Evolutionary conservation across 1,140 invertebrate species (phyloP).

Genomic region (silkworm (Bombyx mori)): DNA sequence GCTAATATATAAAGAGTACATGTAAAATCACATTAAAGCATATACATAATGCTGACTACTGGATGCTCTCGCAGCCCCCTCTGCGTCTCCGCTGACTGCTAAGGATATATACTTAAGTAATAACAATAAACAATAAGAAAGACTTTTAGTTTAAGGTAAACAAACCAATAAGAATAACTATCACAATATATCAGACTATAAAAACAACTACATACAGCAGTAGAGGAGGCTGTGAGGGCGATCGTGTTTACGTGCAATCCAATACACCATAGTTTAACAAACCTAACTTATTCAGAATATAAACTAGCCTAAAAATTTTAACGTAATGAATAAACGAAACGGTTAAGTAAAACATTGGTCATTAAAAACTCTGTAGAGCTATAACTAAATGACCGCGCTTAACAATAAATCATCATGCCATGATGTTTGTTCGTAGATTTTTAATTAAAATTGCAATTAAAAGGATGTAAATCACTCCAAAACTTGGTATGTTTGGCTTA

Average conservation of each 20-base stretch:
- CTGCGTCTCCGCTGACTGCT: constrained; percentile 22
- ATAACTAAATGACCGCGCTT: constrained; percentile 62
- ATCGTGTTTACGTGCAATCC: constrained; percentile 57
- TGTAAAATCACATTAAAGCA: constrained; percentile 73
- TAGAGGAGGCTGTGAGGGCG: constrained; percentile 52
- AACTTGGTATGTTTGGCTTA: constrained; percentile 53
- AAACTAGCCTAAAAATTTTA: constrained; percentile 72
- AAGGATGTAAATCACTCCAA: constrained; percentile 67
- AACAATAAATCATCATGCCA: constrained; percentile 53
- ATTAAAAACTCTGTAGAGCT: constrained; percentile 67
- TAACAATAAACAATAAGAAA: constrained; percentile 62
- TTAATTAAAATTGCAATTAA: constrained; percentile 57
- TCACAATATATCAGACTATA: constrained; percentile 65
- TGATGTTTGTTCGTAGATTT: constrained; percentile 58
- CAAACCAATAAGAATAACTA: constrained; percentile 44
- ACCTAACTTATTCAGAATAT: constrained; percentile 69
- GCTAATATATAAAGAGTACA: constrained; percentile 69
- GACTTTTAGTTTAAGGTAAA: constrained; percentile 41
- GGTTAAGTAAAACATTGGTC: constrained; percentile 65
- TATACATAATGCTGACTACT: constrained; percentile 72
- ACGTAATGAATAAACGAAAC: constrained; percentile 56
- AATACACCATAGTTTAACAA: constrained; percentile 68
- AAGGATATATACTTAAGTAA: constrained; percentile 43
- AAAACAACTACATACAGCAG: constrained; percentile 46
- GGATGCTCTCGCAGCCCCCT: constrained; percentile 61